phyloP scores from a whole-genome alignment of 2,113 vertebrate species.

The Pionites leucogaster region DNA sequence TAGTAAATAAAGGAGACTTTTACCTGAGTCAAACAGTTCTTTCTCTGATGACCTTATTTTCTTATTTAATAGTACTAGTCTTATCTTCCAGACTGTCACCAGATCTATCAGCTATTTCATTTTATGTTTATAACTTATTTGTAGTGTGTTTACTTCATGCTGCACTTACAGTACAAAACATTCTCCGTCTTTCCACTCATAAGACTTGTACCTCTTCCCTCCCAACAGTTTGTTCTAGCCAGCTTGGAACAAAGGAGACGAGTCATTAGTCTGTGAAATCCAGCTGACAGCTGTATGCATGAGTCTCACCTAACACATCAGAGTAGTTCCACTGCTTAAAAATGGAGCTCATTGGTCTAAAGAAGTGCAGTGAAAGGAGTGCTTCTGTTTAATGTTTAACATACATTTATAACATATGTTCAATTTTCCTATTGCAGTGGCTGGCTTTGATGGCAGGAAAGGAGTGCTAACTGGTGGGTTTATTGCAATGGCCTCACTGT shows the following conservation, averaged over 20 bases:
- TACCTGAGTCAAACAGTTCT: neutral
- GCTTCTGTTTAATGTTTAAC: neutral
- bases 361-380: neutral
- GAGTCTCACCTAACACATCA: neutral
- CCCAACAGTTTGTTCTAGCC: neutral
- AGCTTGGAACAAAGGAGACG: neutral
- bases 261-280: neutral
- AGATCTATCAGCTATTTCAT: neutral
- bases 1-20: neutral
- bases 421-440: neutral
- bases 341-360: neutral
- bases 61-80: neutral
- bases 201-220: neutral
- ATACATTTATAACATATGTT: neutral
- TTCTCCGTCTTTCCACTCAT: neutral
- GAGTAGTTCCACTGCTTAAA: neutral
- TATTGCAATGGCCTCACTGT: neutral
- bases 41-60: neutral
- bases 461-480: neutral
- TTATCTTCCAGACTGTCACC: neutral
- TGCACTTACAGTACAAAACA: neutral
- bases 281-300: neutral
- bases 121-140: neutral
- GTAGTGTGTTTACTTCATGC: neutral
- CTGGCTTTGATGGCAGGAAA: slow-evolving; percentile 1